phyloP scores from a whole-genome alignment of 2,113 vertebrate genomes.

The Lonchura striata region DNA sequence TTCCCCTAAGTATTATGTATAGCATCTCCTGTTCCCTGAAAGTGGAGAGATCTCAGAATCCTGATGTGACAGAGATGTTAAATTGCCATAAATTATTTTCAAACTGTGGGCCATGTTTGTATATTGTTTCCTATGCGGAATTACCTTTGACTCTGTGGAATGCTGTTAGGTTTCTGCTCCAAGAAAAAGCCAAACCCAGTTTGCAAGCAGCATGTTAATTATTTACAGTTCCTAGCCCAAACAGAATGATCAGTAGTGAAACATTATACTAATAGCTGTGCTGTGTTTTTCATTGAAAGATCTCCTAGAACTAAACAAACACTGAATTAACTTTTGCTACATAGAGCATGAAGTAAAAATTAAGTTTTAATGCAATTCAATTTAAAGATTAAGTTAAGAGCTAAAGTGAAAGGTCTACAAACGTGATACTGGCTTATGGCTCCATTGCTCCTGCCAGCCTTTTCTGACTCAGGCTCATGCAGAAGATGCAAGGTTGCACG shows the following conservation, averaged over 20 bases:
- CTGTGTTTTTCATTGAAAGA: background rate
- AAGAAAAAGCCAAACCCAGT: background rate
- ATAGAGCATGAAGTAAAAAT: conserved; percentile 1
- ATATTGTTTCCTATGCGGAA: background rate
- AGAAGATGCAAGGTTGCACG: background rate
- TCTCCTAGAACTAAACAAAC: conserved; percentile 26
- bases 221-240: conserved; percentile 6
- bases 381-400: conserved; percentile 10
- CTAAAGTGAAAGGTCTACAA: background rate
- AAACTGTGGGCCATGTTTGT: background rate
- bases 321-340: background rate
- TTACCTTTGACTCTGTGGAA: background rate
- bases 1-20: background rate
- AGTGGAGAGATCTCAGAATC: background rate
- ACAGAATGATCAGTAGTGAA: conserved; percentile 30
- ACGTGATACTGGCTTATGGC: background rate
- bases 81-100: background rate
- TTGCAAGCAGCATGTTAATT: conserved; percentile 15
- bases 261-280: background rate
- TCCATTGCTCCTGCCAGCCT: background rate
- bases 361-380: conserved; percentile 28
- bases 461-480: background rate
- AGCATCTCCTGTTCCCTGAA: background rate
- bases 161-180: background rate
- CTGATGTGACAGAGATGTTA: background rate